Evolutionary conservation across 2,888 invertebrate species (phyloP).

Genomic region (Vesta saturnalis): DNA sequence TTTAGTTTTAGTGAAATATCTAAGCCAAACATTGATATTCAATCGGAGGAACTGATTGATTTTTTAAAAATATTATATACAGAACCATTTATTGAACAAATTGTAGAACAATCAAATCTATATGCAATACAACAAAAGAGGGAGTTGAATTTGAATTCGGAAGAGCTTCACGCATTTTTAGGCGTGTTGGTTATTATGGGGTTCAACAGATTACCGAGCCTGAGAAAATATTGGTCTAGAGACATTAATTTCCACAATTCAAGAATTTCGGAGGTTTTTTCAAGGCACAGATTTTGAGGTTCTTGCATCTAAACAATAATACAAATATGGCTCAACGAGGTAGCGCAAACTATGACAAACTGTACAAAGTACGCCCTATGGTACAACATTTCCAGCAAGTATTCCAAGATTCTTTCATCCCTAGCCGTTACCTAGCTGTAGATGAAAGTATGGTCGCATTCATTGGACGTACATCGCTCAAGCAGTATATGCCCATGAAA

Average conservation of each 20-base stretch:
- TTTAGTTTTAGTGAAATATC: too few species aligned
- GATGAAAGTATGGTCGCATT: constrained; percentile 11
- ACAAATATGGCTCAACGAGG: background rate
- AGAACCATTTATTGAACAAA: constrained; percentile 4
- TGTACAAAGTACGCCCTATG: constrained; percentile 12
- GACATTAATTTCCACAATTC: constrained; percentile 10
- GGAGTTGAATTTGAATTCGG: background rate
- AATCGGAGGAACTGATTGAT: too few species aligned
- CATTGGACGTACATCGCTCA: constrained; percentile 5
- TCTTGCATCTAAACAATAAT: background rate
- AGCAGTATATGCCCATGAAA: constrained; percentile 10
- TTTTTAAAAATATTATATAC: background rate
- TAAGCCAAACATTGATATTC: background rate
- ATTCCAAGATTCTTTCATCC: background rate
- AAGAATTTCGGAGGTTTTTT: constrained; percentile 1
- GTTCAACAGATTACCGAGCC: constrained; percentile 2
- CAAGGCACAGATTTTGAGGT: constrained; percentile 2
- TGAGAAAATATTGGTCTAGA: constrained; percentile 6
- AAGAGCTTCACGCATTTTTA: constrained; percentile 4
- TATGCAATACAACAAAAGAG: constrained; percentile 10
- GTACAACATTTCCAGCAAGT: background rate
- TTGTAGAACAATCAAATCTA: constrained; percentile 9
- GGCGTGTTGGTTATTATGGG: constrained; percentile 4
- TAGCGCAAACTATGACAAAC: constrained; percentile 12
- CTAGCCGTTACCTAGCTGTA: background rate